Evolutionary conservation across 2,113 vertebrate species (phyloP).

Genomic region (Macroglossus sobrinus): DNA sequence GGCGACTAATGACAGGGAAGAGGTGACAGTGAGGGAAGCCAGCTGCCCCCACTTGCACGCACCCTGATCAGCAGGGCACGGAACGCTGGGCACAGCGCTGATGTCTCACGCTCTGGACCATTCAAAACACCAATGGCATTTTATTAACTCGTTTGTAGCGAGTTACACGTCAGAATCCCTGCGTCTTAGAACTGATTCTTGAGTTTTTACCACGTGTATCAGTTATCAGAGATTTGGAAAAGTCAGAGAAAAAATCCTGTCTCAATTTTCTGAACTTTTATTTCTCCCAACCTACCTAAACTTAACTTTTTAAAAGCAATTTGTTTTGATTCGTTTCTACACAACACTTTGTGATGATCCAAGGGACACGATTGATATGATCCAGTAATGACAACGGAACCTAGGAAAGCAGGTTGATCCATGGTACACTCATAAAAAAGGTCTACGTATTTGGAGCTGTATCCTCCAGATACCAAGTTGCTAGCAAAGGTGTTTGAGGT

Average conservation of each 20-base stretch:
- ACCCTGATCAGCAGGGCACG: background rate
- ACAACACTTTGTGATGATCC: background rate
- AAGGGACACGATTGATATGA: background rate
- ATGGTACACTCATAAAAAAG: background rate
- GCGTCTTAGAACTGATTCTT: background rate
- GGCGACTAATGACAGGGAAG: slow-evolving; percentile 41
- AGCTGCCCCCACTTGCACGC: background rate
- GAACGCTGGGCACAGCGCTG: background rate
- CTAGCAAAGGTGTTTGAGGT: background rate
- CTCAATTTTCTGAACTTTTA: background rate
- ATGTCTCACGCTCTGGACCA: too few species aligned
- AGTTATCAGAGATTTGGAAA: background rate
- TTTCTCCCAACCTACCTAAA: background rate
- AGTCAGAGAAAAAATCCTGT: background rate
- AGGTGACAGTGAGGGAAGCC: background rate
- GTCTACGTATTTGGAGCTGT: background rate
- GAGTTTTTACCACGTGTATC: background rate
- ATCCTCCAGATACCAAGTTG: background rate
- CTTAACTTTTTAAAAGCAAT: background rate
- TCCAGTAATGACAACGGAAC: background rate
- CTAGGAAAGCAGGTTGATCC: background rate
- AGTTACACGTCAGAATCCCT: background rate
- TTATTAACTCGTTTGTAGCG: background rate
- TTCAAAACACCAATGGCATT: background rate
- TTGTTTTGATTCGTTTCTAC: background rate